Conservation (phyloP, 2,888 invertebrate genomes). For the Mechanitis mazaeus region DNA sequence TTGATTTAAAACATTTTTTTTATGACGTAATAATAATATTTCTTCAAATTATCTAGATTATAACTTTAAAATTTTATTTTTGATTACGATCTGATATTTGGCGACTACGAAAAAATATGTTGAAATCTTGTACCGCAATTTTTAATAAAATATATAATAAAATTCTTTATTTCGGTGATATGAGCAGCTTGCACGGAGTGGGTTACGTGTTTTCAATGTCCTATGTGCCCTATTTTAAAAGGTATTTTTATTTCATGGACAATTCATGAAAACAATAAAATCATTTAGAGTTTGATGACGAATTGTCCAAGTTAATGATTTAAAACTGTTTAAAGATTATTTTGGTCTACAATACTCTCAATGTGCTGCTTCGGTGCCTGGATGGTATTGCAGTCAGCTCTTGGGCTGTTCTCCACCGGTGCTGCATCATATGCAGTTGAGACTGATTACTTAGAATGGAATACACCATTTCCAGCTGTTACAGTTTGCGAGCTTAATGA, state of each 20-base stretch:
- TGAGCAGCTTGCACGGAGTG: slow-evolving; percentile 55
- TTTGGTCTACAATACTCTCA: slow-evolving; percentile 71
- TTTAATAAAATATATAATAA: slow-evolving; percentile 37
- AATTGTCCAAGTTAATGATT: not conserved
- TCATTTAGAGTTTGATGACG: too few relatives aligned
- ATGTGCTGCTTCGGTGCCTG: slow-evolving; percentile 48
- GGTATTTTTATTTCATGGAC: slow-evolving; percentile 37
- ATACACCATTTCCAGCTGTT: slow-evolving; percentile 79
- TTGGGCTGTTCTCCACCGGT: slow-evolving; percentile 61
- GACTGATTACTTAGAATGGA: slow-evolving; percentile 78
- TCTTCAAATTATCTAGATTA: too few relatives aligned
- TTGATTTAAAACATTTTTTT: too few relatives aligned
- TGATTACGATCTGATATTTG: too few relatives aligned
- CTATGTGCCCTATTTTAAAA: slow-evolving; percentile 42
- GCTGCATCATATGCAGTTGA: slow-evolving; percentile 74
- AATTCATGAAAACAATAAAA: not conserved
- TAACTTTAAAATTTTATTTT: too few relatives aligned
- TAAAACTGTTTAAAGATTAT: slow-evolving; percentile 55
- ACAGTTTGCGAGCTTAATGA: slow-evolving; percentile 74
- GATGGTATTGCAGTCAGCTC: slow-evolving; percentile 52
- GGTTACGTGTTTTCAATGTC: slow-evolving; percentile 50
- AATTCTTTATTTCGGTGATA: slow-evolving; percentile 53
- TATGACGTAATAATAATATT: too few relatives aligned
- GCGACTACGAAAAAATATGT: too few relatives aligned
- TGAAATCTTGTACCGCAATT: slow-evolving; percentile 5